Evolutionary conservation across 1,140 invertebrate genomes (phyloP).

Genomic region (Agrypnia vestita): DNA sequence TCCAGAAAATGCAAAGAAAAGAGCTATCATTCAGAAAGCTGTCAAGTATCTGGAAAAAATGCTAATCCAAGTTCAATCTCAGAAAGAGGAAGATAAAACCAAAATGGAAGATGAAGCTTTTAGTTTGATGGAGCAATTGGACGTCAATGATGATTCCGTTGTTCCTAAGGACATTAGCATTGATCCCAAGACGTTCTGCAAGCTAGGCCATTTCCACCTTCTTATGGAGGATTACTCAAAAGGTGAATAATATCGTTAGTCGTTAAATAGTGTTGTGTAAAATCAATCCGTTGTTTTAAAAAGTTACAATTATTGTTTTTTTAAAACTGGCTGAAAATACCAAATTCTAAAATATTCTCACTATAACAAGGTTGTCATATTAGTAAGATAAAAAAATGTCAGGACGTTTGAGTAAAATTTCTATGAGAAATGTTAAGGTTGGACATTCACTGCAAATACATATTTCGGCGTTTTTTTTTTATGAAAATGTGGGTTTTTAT

Average conservation of each 20-base stretch:
- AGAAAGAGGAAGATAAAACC: slow-evolving; percentile 67
- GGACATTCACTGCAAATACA: too few species aligned
- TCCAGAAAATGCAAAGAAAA: slow-evolving; percentile 84
- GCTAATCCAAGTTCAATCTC: slow-evolving; percentile 82
- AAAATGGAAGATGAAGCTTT: slow-evolving; percentile 49
- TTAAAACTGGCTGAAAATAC: too few species aligned
- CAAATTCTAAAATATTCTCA: too few species aligned
- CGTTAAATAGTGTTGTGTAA: too few species aligned
- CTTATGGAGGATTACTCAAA: slow-evolving; percentile 92
- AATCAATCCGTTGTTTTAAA: too few species aligned
- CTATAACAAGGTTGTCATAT: too few species aligned
- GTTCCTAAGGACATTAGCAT: slow-evolving; percentile 80
- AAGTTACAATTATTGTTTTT: too few species aligned
- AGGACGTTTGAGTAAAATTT: too few species aligned
- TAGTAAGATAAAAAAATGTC: too few species aligned
- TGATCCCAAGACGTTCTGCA: slow-evolving; percentile 93
- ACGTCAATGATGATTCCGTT: slow-evolving; percentile 58
- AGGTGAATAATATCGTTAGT: slow-evolving; percentile 75
- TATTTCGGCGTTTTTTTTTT: too few species aligned
- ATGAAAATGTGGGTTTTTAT: too few species aligned
- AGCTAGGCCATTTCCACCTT: slow-evolving; percentile 94
- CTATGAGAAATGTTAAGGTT: too few species aligned
- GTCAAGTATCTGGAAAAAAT: slow-evolving; percentile 89
- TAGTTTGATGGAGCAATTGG: slow-evolving; percentile 54
- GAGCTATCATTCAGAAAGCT: slow-evolving; percentile 85